Conservation (phyloP, 2,888 invertebrate species). For the Drosophila robusta region DNA sequence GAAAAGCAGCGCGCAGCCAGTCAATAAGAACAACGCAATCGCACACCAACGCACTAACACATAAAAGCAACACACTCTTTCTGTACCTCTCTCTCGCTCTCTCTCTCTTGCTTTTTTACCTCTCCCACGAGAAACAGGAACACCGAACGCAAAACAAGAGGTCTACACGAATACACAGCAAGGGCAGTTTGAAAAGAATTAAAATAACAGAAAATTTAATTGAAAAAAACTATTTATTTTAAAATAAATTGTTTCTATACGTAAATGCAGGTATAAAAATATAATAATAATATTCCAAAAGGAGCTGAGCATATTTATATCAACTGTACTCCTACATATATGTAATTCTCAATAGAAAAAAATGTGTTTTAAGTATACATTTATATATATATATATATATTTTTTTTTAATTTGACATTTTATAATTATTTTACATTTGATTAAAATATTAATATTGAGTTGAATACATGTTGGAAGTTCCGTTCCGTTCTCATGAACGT, state of each 20-base stretch:
- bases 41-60: conserved; percentile 45
- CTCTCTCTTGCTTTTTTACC: conserved; percentile 26
- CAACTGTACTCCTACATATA: conserved; percentile 11
- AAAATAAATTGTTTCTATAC: neutral
- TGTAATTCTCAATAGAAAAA: neutral
- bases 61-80: conserved; percentile 40
- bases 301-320: neutral
- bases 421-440: neutral
- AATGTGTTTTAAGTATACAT: no score
- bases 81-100: conserved; percentile 41
- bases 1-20: conserved; percentile 54
- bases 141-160: conserved; percentile 57
- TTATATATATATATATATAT: no score
- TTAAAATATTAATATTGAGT: neutral
- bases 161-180: conserved; percentile 38
- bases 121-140: conserved; percentile 61
- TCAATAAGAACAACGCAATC: conserved; percentile 75
- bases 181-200: conserved; percentile 23
- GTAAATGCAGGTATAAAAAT: no score
- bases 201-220: conserved; percentile 2
- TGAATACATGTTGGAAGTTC: conserved; percentile 1
- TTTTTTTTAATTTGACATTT: neutral
- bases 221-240: neutral
- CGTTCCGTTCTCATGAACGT: conserved; percentile 17
- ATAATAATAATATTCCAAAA: no score